phyloP scores from a whole-genome alignment of 2,888 invertebrate species.

The Epistrophe grossulariae region DNA sequence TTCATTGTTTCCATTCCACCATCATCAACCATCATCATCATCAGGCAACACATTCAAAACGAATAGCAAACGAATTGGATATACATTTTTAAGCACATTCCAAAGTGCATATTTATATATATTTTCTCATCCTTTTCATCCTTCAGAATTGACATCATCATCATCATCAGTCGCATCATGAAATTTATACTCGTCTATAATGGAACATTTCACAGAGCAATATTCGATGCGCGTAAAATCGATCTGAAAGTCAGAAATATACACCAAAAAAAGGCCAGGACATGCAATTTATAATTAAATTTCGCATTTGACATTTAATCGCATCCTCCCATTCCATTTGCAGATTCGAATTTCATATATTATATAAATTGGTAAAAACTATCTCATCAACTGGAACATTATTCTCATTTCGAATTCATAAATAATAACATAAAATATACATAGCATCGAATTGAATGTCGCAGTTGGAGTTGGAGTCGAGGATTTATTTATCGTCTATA shows the following conservation, averaged over 20 bases:
- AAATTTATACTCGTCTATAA: background rate
- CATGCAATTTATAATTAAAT: conserved; percentile 50
- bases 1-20: conserved; percentile 57
- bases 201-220: conserved; percentile 28
- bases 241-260: conserved; percentile 33
- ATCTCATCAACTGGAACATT: conserved; percentile 74
- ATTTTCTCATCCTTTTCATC: conserved; percentile 1
- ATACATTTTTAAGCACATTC: conserved; percentile 57
- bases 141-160: conserved; percentile 20
- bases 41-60: conserved; percentile 22
- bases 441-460: conserved; percentile 10
- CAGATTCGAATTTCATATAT: background rate
- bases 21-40: background rate
- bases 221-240: conserved; percentile 47
- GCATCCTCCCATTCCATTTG: background rate
- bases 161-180: conserved; percentile 4
- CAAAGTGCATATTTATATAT: conserved; percentile 39
- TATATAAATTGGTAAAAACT: conserved; percentile 53
- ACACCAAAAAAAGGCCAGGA: conserved; percentile 28
- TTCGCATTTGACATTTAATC: conserved; percentile 65
- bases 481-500: conserved; percentile 4
- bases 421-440: conserved; percentile 44
- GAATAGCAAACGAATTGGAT: conserved; percentile 47
- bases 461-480: background rate
- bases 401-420: conserved; percentile 71